Evolutionary conservation across 2,888 invertebrate genomes (phyloP).

Genomic region (Psylliodes chrysocephalus): DNA sequence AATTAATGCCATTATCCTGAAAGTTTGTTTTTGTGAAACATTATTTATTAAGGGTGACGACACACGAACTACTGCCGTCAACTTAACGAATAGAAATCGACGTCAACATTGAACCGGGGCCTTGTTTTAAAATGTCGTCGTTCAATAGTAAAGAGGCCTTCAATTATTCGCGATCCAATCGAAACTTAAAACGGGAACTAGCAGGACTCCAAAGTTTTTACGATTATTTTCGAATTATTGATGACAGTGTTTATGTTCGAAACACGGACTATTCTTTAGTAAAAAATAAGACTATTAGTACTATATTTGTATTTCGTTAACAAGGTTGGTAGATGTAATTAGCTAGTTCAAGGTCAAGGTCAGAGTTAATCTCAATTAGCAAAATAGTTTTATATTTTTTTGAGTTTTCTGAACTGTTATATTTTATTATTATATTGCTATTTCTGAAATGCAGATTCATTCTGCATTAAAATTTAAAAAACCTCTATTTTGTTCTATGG

Average conservation of each 20-base stretch:
- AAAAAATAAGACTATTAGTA: too few species aligned
- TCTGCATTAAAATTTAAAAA: too few species aligned
- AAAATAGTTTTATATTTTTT: too few species aligned
- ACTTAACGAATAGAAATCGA: constrained; percentile 58
- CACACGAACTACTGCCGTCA: constrained; percentile 57
- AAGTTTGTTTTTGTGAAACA: constrained; percentile 54
- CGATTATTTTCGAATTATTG: constrained; percentile 54
- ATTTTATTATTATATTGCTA: too few species aligned
- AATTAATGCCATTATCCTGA: constrained; percentile 47
- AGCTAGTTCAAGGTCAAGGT: too few species aligned
- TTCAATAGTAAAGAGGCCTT: constrained; percentile 56
- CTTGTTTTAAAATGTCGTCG: constrained; percentile 58
- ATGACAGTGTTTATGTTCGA: constrained; percentile 34
- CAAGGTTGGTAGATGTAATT: too few species aligned
- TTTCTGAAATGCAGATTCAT: too few species aligned
- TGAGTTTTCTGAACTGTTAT: too few species aligned
- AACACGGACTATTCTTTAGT: too few species aligned
- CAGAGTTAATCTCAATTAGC: too few species aligned
- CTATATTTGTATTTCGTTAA: too few species aligned
- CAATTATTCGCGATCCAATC: constrained; percentile 59
- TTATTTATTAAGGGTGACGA: constrained; percentile 58
- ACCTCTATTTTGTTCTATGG: too few species aligned
- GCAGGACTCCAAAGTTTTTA: constrained; percentile 52
- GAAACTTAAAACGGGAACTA: constrained; percentile 54
- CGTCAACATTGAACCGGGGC: constrained; percentile 50